Base-by-base conservation (phyloP, 1,140 invertebrate species). In the Halyomorpha halys region DNA sequence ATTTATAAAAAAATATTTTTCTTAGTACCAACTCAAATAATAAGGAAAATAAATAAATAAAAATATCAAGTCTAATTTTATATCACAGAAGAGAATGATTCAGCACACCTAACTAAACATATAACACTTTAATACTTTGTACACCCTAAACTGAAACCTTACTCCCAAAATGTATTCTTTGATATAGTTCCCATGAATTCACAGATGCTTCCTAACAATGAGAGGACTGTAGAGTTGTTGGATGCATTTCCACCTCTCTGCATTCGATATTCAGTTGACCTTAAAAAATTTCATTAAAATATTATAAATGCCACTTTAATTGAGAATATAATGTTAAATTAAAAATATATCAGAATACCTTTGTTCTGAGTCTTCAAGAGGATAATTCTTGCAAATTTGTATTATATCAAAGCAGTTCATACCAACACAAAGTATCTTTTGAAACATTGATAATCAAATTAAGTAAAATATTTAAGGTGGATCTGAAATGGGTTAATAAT, bases 171-270 rank as follows among this genome's bases (percentile, higher is more conserved):
- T 16, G 53, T 9, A 4, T 23, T 23, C 6, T 11, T 23, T 25
- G 53, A 19, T 16, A 56, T 23, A 4, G 53, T 56, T 14, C 83
- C 82, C 8, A 86, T 70, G 69, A 82, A 83, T 71, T 84, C 82
- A 62, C 78, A 79, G 0, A 72, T 61, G 2, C 71, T 73, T n/a
- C 81, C 83, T 13, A 86, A 70, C 16, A 81, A 73, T 0, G 81
- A 77, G 56, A 87, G 68, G 13, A 86, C 84, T 1, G 81, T 81
- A 65, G 82, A 81, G 60, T 79, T 81, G 69, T 88, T 87, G 16
- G 83, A 79, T 14, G 84, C 84, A 77, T 86, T 86, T 34, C 86
- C 86, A 21, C 86, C 86, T 69, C 83, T 74, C 71, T 81, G 78
- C 82, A 81, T 85, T 64, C 73, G 73, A 47, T 81, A 80, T 30